Evolutionary conservation across 2,888 invertebrate species (phyloP).

Genomic region (Caenorhabditis japonica): DNA sequence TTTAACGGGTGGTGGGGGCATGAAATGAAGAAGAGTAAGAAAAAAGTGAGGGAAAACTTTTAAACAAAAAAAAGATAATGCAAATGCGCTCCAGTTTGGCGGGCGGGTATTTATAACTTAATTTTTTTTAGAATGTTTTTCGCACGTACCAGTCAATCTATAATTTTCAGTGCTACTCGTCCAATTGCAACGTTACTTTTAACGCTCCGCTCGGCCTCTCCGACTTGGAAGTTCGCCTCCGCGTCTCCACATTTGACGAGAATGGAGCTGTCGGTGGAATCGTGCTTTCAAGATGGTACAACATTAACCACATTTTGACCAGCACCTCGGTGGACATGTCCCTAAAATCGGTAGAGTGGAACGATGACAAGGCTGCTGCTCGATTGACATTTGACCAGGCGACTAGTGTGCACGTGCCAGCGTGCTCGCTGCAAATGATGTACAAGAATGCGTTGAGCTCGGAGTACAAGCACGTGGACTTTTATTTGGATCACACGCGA

Average conservation of each 20-base stretch:
- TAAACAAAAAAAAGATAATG: not conserved
- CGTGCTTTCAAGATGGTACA: slow-evolving; percentile 49
- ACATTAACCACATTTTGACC: slow-evolving; percentile 37
- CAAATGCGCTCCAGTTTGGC: too few relatives aligned
- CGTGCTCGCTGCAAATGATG: slow-evolving; percentile 38
- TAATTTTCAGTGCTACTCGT: slow-evolving; percentile 49
- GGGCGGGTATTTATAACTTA: too few relatives aligned
- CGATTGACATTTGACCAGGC: slow-evolving; percentile 28
- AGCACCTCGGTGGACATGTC: slow-evolving; percentile 28
- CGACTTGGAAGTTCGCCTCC: slow-evolving; percentile 31
- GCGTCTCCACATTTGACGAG: slow-evolving; percentile 47
- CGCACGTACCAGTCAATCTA: too few relatives aligned
- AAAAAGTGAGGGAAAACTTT: slow-evolving; percentile 1
- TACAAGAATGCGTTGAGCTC: slow-evolving; percentile 31
- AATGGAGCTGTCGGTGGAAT: slow-evolving; percentile 44
- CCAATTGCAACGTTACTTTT: slow-evolving; percentile 44
- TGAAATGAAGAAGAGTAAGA: not conserved
- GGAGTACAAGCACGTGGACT: slow-evolving; percentile 18
- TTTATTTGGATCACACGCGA: slow-evolving; percentile 48
- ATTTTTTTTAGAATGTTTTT: too few relatives aligned
- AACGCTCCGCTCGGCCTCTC: slow-evolving; percentile 14
- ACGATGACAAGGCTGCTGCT: slow-evolving; percentile 59
- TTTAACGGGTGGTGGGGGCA: slow-evolving; percentile 34
- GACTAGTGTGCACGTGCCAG: slow-evolving; percentile 24
- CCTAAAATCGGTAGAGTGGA: slow-evolving; percentile 44